These are phyloP conservation scores for Drosophila kepulauana DNA, from an alignment of 1,140 invertebrate genomes.

Conservation along the genomic window DNA sequence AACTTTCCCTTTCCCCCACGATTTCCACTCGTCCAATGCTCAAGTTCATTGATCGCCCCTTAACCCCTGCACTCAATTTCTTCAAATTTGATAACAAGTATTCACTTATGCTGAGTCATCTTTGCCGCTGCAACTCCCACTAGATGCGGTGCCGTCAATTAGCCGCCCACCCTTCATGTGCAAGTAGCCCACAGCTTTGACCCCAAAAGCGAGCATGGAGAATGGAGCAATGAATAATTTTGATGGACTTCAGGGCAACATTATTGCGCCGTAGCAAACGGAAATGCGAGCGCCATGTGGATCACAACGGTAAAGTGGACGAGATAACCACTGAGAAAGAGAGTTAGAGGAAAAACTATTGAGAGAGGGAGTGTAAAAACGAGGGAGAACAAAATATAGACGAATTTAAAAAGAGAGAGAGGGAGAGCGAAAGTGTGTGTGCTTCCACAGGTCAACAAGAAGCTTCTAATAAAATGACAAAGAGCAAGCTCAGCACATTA, in stretches of 20 bases:
- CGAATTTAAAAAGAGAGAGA: neutral
- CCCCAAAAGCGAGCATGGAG: constrained; percentile 25
- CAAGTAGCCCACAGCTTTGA: constrained; percentile 37
- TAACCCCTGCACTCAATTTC: constrained; percentile 46
- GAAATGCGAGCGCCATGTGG: constrained; percentile 59
- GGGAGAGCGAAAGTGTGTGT: neutral
- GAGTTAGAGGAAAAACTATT: constrained; percentile 2
- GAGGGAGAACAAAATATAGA: neutral
- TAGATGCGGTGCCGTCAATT: constrained; percentile 31
- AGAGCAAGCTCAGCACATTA: constrained; percentile 18
- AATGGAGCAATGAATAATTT: constrained; percentile 55
- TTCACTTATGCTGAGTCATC: constrained; percentile 35
- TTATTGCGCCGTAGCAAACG: constrained; percentile 49
- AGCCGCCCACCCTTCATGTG: constrained; percentile 24
- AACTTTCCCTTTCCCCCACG: neutral
- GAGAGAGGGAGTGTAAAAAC: neutral
- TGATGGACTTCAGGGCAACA: constrained; percentile 16
- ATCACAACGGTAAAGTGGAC: constrained; percentile 55
- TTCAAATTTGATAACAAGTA: constrained; percentile 20
- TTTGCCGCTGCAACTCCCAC: constrained; percentile 21
- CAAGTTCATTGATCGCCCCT: constrained; percentile 51
- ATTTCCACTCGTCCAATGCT: neutral
- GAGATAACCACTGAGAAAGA: neutral
- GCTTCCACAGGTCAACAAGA: constrained; percentile 45
- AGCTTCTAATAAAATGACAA: constrained; percentile 40